These are phyloP conservation scores for Acanthochromis polyacanthus DNA, from an alignment of 2,113 vertebrate genomes.

Conservation along the genomic window DNA sequence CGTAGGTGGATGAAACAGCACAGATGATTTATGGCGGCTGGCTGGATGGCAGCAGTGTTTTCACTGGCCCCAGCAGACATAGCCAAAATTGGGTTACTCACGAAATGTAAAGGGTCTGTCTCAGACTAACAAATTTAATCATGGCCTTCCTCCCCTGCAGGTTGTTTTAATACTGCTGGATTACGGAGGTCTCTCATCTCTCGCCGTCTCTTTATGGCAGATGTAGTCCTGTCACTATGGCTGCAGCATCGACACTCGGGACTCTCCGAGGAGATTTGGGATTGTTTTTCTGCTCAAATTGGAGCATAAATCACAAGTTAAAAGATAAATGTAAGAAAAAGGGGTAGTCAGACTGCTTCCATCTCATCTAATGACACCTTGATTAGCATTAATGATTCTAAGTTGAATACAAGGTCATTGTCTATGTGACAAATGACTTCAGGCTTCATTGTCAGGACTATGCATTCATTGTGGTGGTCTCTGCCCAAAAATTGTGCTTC, in stretches of 20 bases:
- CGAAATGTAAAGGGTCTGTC: slow-evolving; percentile 79
- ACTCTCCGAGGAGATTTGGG: not conserved
- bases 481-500: too few species aligned
- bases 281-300: not conserved
- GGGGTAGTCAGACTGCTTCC: too few species aligned
- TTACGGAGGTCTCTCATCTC: slow-evolving; percentile 68
- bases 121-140: slow-evolving; percentile 83
- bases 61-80: slow-evolving; percentile 64
- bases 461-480: too few species aligned
- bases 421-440: too few species aligned
- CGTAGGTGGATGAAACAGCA: slow-evolving; percentile 75
- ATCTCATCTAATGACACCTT: not conserved
- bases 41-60: slow-evolving; percentile 67
- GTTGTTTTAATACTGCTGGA: slow-evolving; percentile 77
- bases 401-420: too few species aligned
- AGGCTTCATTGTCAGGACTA: too few species aligned
- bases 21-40: slow-evolving; percentile 82
- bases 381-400: too few species aligned
- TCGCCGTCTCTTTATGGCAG: slow-evolving; percentile 44
- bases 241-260: slow-evolving; percentile 10
- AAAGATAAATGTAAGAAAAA: not conserved
- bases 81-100: slow-evolving; percentile 80
- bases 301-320: slow-evolving; percentile 19
- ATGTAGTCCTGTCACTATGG: slow-evolving; percentile 6
- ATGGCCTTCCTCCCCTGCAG: slow-evolving; percentile 71